Conservation (phyloP, 2,113 vertebrate genomes). For the Rhombomys opimus region DNA sequence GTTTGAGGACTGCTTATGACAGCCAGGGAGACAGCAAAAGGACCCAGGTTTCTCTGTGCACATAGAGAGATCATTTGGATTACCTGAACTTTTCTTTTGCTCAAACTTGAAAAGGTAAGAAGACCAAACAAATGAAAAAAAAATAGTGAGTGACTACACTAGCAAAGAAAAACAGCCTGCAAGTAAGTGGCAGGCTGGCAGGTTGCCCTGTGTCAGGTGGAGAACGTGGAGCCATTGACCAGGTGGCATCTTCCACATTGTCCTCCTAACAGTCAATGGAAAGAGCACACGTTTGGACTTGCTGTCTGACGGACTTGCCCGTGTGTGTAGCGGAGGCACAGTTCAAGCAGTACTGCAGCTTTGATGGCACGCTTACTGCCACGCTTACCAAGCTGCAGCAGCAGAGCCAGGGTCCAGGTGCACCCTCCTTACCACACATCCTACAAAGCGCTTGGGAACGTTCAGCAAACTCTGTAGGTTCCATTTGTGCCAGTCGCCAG, state of each 20-base stretch:
- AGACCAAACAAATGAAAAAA: constrained; percentile 8
- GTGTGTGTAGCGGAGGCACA: background rate
- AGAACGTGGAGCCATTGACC: background rate
- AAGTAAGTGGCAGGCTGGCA: background rate
- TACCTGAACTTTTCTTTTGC: constrained; percentile 7
- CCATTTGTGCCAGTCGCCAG: background rate
- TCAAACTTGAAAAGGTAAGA: constrained; percentile 26
- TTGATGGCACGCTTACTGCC: background rate
- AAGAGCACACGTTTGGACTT: background rate
- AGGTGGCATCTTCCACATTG: constrained; percentile 10
- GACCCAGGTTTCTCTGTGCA: constrained; percentile 18
- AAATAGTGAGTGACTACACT: background rate
- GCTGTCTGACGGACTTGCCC: background rate
- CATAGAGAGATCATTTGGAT: constrained; percentile 23
- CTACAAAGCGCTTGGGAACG: background rate
- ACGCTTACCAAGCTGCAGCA: background rate
- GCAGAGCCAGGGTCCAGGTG: background rate
- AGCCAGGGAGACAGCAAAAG: constrained; percentile 38
- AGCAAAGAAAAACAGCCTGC: constrained; percentile 46
- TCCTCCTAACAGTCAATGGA: background rate
- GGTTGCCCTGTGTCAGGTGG: background rate
- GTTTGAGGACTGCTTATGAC: constrained; percentile 54
- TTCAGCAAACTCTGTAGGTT: background rate
- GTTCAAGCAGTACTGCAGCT: background rate
- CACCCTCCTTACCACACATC: background rate